phyloP scores from a whole-genome alignment of 2,113 vertebrate genomes.

The Seriola dumerili region DNA sequence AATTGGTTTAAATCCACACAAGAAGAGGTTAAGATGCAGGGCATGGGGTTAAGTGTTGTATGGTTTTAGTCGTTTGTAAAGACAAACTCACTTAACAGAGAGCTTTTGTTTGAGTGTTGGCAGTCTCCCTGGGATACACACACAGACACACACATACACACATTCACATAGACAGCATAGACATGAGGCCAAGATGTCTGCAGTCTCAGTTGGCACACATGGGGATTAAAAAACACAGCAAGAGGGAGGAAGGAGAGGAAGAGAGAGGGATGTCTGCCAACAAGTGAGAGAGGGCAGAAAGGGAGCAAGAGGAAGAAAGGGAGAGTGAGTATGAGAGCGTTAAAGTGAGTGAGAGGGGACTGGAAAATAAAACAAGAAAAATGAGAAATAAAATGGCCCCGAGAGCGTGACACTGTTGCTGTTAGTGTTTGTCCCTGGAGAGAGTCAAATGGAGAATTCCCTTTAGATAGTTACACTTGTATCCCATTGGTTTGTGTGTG shows the following conservation, averaged over 20 bases:
- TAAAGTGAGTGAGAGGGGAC: slow-evolving; percentile 11
- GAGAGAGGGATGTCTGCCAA: slow-evolving; percentile 56
- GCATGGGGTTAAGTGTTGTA: slow-evolving; percentile 63
- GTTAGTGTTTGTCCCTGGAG: slow-evolving; percentile 36
- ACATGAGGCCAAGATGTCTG: slow-evolving; percentile 68
- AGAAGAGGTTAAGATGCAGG: slow-evolving; percentile 18
- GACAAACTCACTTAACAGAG: slow-evolving; percentile 61
- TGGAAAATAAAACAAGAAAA: slow-evolving; percentile 18
- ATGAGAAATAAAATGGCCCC: slow-evolving; percentile 21
- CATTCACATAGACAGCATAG: slow-evolving; percentile 37
- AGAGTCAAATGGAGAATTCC: slow-evolving; percentile 29
- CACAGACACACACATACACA: slow-evolving; percentile 33
- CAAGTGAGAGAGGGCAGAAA: slow-evolving; percentile 17
- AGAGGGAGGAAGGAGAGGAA: slow-evolving; percentile 44
- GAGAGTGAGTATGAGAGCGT: neutral
- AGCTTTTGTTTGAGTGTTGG: slow-evolving; percentile 65
- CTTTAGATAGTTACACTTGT: slow-evolving; percentile 6
- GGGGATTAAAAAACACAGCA: slow-evolving; percentile 65
- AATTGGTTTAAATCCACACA: slow-evolving; percentile 25
- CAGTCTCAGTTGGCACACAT: slow-evolving; percentile 60
- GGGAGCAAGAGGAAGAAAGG: neutral
- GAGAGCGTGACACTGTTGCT: slow-evolving; percentile 12
- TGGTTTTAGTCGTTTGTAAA: slow-evolving; percentile 54
- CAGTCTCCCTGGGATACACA: slow-evolving; percentile 52
- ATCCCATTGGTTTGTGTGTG: slow-evolving; percentile 16